Conservation (phyloP, 35 echinoderm and acorn worm genomes). For the Patiria miniata region DNA sequence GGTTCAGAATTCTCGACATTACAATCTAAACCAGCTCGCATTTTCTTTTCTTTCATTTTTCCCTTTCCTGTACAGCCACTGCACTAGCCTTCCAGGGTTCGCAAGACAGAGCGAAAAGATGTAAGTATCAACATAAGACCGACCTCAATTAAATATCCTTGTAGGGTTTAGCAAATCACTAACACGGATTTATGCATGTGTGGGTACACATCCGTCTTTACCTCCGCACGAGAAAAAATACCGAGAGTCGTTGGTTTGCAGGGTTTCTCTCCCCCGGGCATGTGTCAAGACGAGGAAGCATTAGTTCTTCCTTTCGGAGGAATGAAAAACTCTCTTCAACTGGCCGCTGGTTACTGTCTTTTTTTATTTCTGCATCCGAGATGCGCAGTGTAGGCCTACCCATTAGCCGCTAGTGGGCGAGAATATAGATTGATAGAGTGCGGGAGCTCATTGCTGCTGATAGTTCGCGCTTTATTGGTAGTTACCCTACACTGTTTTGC, state of each 20-base stretch:
- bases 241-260: neutral
- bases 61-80: neutral
- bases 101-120: constrained; percentile 28
- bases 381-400: no score
- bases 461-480: neutral
- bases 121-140: constrained; percentile 16
- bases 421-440: neutral
- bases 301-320: neutral
- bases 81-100: constrained; percentile 24
- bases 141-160: neutral
- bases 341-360: no score
- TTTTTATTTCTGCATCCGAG: no score
- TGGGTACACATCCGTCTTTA: neutral
- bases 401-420: neutral
- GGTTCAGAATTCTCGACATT: no score
- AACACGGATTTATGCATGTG: neutral
- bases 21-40: no score
- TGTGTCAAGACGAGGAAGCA: neutral
- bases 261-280: neutral
- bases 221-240: neutral
- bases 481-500: neutral
- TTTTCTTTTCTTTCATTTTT: neutral
- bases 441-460: neutral
- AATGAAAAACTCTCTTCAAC: no score
- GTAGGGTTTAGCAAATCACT: neutral